Evolutionary conservation across 2,888 invertebrate genomes (phyloP).

Genomic region (Eupelmus urozonus): DNA sequence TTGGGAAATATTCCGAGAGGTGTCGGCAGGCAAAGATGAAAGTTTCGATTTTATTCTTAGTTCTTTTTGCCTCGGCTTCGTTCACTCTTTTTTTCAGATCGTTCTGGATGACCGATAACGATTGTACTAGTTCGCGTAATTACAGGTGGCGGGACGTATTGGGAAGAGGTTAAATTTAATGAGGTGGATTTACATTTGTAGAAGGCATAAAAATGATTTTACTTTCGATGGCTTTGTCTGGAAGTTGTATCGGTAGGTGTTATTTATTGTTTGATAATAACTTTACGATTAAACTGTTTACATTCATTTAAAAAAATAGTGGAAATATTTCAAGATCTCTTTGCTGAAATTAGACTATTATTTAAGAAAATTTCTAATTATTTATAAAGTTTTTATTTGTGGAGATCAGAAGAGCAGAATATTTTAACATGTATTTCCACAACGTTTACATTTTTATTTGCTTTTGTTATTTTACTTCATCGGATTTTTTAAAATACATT

Average conservation of each 20-base stretch:
- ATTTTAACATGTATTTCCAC: too few species aligned
- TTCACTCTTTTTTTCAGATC: background rate
- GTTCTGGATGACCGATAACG: slow-evolving; percentile 26
- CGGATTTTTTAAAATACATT: too few species aligned
- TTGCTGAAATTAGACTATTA: too few species aligned
- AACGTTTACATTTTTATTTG: too few species aligned
- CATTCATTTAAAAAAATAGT: too few species aligned
- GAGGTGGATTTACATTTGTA: background rate
- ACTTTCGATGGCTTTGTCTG: background rate
- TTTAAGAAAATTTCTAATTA: too few species aligned
- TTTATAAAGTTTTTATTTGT: too few species aligned
- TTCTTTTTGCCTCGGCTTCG: background rate
- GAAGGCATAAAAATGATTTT: slow-evolving; percentile 18
- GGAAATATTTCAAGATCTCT: too few species aligned
- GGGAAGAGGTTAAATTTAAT: slow-evolving; percentile 5
- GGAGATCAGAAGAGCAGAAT: too few species aligned
- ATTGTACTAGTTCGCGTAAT: slow-evolving; percentile 5
- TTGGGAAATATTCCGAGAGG: background rate
- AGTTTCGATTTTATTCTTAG: slow-evolving; percentile 37
- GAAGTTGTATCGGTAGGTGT: background rate
- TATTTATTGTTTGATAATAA: too few species aligned
- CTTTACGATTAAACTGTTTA: too few species aligned
- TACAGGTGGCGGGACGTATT: slow-evolving; percentile 6
- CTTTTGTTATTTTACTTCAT: too few species aligned
- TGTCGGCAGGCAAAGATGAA: slow-evolving; percentile 37